Evolutionary conservation across 2,888 invertebrate species (phyloP), one percentile per base, ranked within the genome.

Genomic region (Vanessa cardui): DNA sequence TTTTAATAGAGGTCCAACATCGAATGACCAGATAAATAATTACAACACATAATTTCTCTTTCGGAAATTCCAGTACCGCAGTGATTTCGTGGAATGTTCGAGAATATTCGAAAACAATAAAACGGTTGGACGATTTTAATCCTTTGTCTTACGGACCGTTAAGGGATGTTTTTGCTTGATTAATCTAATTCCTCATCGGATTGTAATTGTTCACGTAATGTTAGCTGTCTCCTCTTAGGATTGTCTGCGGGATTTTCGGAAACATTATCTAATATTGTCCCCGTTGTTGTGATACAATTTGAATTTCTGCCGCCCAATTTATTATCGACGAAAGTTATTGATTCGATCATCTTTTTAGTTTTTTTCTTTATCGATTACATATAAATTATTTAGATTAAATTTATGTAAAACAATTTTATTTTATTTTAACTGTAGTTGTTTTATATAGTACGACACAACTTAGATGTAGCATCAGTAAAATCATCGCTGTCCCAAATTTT

Each of bases 71-170:
- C 49, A 61, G 58, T 46, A 46, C 45, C 45, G 44, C 33, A 59
- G 64, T 64, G 64, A 65, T 58, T 64, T 59, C 64, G 63, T 56
- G 63, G 66, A 72, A 75, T 70, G 72, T 76, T 69, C 59, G 47
- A 73, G 78, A 77, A 83, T 85, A 83, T 83, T 80, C 80, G 80
- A 83, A 87, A 86, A 87, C 87, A 86, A 88, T 88, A 86, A 87
- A 88, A 86, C 82, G 87, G 79, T 82, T 78, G 80, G 82, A 74
- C 81, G 83, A 78, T 79, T 85, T 82, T 84, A 85, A 87, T 86
- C 87, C 83, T 80, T 76, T 85, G 82, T 84, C 81, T 81, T 76
- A 72, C 74, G 77, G 76, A 80, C 80, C 82, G 83, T 83, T 82
- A 83, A 82, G 80, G 82, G 81, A 74, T 78, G 83, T 84, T 86